Base-by-base conservation (phyloP, 2,113 vertebrate species). In the Aix galericulata region DNA sequence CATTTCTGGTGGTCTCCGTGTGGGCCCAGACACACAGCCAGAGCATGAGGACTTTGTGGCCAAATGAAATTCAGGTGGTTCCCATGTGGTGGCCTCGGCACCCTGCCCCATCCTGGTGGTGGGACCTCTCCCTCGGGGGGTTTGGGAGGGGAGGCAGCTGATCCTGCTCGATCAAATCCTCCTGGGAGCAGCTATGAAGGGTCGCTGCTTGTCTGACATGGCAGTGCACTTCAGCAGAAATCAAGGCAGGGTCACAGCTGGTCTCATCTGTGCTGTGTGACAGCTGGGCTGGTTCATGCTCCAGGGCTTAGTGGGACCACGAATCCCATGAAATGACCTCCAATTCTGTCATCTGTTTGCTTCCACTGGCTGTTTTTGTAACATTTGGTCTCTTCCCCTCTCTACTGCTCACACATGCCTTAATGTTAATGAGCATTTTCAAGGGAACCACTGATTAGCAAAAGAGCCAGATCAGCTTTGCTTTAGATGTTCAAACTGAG, bases 191-290 rank as follows among this genome's bases (percentile, higher is more conserved):
- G 60, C 73, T 56, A 60, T 3, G 1, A 7, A 55, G 18, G 44
- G 29, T 18, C 22, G 29, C 25, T 31, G 40, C 66, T 22, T 16
- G 44, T 60, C 36, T 62, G 1, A 0, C 26, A 32, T 1, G 25
- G 50, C 46, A 25, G 62, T 32, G 18, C 0, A 0, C n/a, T 13
- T 9, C 2, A 66, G 52, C 40, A 40, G 36, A 86, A 69, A 80
- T 3, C 0, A 6, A 62, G 55, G 23, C 22, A 76, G 32, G 3
- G 32, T 27, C 0, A 0, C 0, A 0, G 69, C 34, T 38, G 50
- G n/a, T 12, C n/a, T 32, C 1, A 18, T 29, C 16, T 31, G 27
- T 22, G 21, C n/a, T 77, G 34, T 36, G 46, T 63, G 58, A 31
- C 26, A 50, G 9, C 34, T 31, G 34, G 58, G 27, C n/a, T 29